Percentiles rank a stretch among this genome's conserved stretches.
Conservation (phyloP, 2,797 vertebrate genomes). For the Taeniopygia guttata region DNA sequence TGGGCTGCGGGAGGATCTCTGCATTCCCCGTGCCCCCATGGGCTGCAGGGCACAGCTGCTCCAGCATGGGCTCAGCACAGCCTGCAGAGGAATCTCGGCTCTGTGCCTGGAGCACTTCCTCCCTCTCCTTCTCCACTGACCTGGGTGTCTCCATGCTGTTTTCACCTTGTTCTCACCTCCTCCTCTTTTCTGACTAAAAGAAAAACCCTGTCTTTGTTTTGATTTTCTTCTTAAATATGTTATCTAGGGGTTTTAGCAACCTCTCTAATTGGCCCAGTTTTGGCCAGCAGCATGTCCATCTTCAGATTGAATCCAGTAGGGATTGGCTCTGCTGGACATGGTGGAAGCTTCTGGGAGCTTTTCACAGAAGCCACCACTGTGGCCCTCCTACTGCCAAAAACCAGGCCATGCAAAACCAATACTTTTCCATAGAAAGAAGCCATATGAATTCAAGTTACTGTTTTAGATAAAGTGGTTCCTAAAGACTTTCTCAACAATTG, state of each 20-base stretch:
- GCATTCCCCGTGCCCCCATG: not conserved
- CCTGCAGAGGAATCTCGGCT: not conserved
- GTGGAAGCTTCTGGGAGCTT: not conserved
- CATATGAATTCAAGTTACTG: not conserved
- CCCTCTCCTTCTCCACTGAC: not conserved
- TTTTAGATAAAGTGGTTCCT: not conserved
- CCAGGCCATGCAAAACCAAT: not conserved
- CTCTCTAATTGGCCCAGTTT: not conserved
- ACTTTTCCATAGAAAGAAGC: not conserved
- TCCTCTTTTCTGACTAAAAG: not conserved
- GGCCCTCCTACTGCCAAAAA: not conserved
- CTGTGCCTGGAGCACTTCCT: not conserved
- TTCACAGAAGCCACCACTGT: not conserved
- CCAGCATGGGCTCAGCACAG: not conserved
- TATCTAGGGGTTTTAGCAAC: not conserved
- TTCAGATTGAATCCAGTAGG: not conserved
- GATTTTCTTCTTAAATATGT: not conserved
- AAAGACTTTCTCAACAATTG: not conserved
- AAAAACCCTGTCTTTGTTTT: not conserved
- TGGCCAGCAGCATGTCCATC: not conserved
- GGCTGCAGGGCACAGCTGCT: not conserved
- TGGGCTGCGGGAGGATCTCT: not conserved
- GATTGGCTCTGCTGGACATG: not conserved
- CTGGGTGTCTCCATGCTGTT: not conserved
- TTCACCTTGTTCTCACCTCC: not conserved